These are phyloP conservation scores for Phocides pigmalion DNA, from an alignment of 1,140 invertebrate genomes.

Conservation along the genomic window DNA sequence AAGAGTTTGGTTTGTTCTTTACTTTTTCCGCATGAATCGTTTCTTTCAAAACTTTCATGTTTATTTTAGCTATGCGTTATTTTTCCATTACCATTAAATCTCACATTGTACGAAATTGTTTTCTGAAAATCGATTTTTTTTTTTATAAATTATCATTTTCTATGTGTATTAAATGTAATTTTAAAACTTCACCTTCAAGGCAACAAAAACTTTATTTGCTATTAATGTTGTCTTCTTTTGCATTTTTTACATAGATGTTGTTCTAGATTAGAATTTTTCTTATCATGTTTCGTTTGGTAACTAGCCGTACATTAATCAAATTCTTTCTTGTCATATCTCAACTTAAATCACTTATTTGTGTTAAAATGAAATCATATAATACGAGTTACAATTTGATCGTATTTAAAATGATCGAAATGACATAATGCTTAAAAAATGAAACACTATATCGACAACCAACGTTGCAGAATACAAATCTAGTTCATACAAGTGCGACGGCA, in stretches of 20 bases:
- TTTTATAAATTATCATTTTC: not conserved
- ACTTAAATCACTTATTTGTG: too few species aligned
- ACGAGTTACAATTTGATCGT: too few species aligned
- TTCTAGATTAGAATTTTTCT: not conserved
- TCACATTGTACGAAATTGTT: not conserved
- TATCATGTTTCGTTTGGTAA: not conserved
- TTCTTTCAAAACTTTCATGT: constrained; percentile 19
- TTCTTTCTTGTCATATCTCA: too few species aligned
- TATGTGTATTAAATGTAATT: not conserved
- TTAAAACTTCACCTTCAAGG: not conserved
- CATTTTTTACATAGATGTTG: constrained; percentile 7
- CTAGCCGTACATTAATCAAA: too few species aligned
- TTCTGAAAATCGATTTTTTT: not conserved
- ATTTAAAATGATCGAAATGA: not conserved
- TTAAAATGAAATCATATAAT: too few species aligned
- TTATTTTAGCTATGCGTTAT: constrained; percentile 35
- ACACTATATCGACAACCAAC: not conserved
- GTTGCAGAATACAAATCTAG: constrained; percentile 67
- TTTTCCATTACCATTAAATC: constrained; percentile 24
- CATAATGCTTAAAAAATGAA: not conserved
- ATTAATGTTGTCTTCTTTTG: not conserved
- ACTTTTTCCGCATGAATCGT: constrained; percentile 26
- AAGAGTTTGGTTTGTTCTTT: constrained; percentile 28
- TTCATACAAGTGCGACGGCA: constrained; percentile 77
- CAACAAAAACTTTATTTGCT: constrained; percentile 4